These are phyloP conservation scores for Neolamprologus ventralis DNA, from an alignment of 2,113 vertebrate genomes.

Conservation along the genomic window DNA sequence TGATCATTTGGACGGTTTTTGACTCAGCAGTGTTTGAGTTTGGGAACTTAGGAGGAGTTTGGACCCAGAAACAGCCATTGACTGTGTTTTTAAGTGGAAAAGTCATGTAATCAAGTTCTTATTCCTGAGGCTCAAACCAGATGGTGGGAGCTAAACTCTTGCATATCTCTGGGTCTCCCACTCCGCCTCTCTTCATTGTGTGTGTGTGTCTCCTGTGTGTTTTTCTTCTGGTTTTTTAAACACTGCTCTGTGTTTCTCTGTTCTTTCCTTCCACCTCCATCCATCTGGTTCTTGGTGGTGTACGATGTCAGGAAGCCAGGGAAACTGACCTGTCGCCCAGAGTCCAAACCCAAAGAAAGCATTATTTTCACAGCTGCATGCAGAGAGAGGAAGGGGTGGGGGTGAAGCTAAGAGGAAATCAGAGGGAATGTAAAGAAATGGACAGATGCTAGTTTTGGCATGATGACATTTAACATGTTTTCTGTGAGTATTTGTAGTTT, in stretches of 20 bases:
- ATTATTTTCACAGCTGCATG: slow-evolving; percentile 71
- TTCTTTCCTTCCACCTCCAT: background rate
- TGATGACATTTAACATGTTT: slow-evolving; percentile 13
- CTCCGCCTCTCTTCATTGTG: background rate
- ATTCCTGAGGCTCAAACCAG: slow-evolving; percentile 53
- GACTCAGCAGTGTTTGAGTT: background rate
- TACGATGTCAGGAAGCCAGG: slow-evolving; percentile 55
- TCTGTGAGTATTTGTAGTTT: background rate
- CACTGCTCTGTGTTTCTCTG: background rate
- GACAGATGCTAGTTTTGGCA: background rate
- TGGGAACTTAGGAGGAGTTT: background rate
- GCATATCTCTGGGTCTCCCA: background rate
- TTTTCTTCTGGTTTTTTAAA: background rate
- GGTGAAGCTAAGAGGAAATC: background rate
- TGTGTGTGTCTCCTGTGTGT: background rate
- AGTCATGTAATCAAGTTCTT: slow-evolving; percentile 48
- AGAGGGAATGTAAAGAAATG: background rate
- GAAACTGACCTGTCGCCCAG: slow-evolving; percentile 58
- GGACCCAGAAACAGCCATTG: background rate
- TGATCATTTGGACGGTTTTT: background rate
- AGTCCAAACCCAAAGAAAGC: slow-evolving; percentile 40
- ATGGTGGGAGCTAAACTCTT: slow-evolving; percentile 34
- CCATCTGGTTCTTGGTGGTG: slow-evolving; percentile 51
- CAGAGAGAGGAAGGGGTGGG: background rate
- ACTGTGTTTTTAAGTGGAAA: slow-evolving; percentile 50